Base-by-base conservation (phyloP, 2,113 vertebrate species). In the Rallus limicola region DNA sequence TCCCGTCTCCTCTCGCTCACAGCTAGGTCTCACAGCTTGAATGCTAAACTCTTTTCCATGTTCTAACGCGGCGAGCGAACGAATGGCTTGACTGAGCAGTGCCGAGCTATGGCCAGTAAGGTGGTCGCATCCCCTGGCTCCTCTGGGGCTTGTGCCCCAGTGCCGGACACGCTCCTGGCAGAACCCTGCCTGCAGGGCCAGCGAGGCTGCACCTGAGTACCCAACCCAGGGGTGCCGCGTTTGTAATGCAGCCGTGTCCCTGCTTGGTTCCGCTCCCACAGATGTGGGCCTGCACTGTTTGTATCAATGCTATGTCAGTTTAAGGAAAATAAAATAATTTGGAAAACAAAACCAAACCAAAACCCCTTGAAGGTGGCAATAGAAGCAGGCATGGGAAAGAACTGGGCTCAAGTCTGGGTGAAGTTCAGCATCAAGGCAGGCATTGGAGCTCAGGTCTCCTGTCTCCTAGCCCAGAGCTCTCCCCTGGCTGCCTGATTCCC, bases 231-330 rank as follows among this genome's bases (percentile, higher is more conserved):
- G 31, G 1, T 26, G 25, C 59, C 20, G 14, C 7, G 23, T 44
- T 75, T 26, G 13, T 40, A 13, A 42, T 3, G 17, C 0, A 0
- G 20, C 20, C 0, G 0, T 82, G 29, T 17, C 6, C 5, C 65
- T 40, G 20, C 33, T 87, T 0, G 0, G 12, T 38, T 80, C 38
- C 4, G 1, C 14, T 62, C 44, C 28, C 34, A 14, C 1, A 2
- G 34, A 46, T 14, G 17, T 52, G 40, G 4, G 8, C 29, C 23
- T 19, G 20, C 5, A 4, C 24, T 52, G 77, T 38, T 89, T 23
- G 0, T 46, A 44, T 60, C 14, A 16, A 62, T 44, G 24, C 29
- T 56, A 10, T 0, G 0, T 10, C n/a, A 29, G 7, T 28, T 60
- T 20, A 60, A 82, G 71, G n/a, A 65, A 42, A 21, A 34, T 50